These are phyloP conservation scores for Turritopsis dohrnii DNA, from an alignment of 30 jellyfish, hydroid and myxozoan genomes.

Conservation along the genomic window DNA sequence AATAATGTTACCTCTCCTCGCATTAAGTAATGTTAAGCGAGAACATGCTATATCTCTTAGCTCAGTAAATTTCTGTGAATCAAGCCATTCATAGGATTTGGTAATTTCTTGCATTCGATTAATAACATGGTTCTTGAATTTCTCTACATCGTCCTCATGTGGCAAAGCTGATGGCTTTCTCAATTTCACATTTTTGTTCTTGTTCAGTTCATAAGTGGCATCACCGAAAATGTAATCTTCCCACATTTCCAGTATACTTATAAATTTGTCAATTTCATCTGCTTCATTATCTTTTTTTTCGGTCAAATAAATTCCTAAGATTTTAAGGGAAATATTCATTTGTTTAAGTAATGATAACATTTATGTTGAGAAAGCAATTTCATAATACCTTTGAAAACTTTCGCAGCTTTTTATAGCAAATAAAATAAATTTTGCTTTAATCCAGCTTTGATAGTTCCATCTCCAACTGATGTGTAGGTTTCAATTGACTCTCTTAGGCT, in stretches of 20 bases:
- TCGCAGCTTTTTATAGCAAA: slow-evolving; percentile 1
- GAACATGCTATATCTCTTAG: slow-evolving; percentile 27
- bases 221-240: slow-evolving; percentile 29
- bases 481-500: slow-evolving; percentile 27
- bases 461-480: slow-evolving; percentile 3
- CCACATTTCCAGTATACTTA: slow-evolving; percentile 21
- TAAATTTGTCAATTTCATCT: slow-evolving; percentile 8
- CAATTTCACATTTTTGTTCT: not conserved
- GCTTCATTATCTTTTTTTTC: not conserved
- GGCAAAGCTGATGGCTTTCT: slow-evolving; percentile 17
- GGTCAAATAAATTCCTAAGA: slow-evolving; percentile 11
- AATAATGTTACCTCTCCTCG: slow-evolving; percentile 19
- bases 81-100: slow-evolving; percentile 1
- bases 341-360: not conserved
- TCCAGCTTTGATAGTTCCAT: not conserved
- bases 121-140: not conserved
- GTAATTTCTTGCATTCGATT: slow-evolving; percentile 1
- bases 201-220: slow-evolving; percentile 14
- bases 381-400: slow-evolving; percentile 13
- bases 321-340: not conserved
- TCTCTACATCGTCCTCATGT: slow-evolving; percentile 16
- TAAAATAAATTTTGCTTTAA: slow-evolving; percentile 14
- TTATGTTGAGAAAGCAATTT: not conserved
- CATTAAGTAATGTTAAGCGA: slow-evolving; percentile 14
- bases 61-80: slow-evolving; percentile 8